A percentile compares a stretch with the other conserved stretches of the same genome.
phyloP scores from a whole-genome alignment of 1,140 invertebrate species.

The Danaus melanippus region DNA sequence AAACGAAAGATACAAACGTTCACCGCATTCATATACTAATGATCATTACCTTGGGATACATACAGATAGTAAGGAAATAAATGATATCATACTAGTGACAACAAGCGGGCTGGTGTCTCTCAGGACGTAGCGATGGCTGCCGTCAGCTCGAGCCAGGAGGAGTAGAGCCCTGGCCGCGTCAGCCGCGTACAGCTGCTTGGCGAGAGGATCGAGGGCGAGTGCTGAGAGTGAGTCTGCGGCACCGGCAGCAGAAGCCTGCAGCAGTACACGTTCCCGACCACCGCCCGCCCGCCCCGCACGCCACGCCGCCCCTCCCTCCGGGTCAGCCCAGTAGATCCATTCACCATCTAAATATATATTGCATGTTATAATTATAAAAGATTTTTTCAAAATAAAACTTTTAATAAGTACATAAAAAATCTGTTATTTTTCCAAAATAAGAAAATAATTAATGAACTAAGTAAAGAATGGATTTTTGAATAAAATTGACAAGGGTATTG shows the following conservation, averaged over 20 bases:
- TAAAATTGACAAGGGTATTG: no score
- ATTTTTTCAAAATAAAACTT: no score
- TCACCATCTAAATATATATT: no score
- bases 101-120: constrained; percentile 73
- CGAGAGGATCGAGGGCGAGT: constrained; percentile 89
- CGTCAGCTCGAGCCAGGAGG: constrained; percentile 87
- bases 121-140: constrained; percentile 83
- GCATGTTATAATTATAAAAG: no score
- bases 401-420: no score
- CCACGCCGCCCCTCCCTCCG: constrained; percentile 81
- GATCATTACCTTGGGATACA: background rate
- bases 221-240: constrained; percentile 78
- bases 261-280: constrained; percentile 72
- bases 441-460: no score
- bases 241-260: constrained; percentile 66
- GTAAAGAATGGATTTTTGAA: no score
- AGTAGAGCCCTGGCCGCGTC: constrained; percentile 89
- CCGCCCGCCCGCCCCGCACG: constrained; percentile 86
- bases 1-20: no score
- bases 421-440: no score
- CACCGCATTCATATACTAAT: no score
- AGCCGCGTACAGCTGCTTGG: constrained; percentile 92
- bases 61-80: background rate
- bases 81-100: constrained; percentile 29
- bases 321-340: constrained; percentile 56